phyloP scores from a whole-genome alignment of 1,140 invertebrate genomes.

The Dendrolimus punctatus region DNA sequence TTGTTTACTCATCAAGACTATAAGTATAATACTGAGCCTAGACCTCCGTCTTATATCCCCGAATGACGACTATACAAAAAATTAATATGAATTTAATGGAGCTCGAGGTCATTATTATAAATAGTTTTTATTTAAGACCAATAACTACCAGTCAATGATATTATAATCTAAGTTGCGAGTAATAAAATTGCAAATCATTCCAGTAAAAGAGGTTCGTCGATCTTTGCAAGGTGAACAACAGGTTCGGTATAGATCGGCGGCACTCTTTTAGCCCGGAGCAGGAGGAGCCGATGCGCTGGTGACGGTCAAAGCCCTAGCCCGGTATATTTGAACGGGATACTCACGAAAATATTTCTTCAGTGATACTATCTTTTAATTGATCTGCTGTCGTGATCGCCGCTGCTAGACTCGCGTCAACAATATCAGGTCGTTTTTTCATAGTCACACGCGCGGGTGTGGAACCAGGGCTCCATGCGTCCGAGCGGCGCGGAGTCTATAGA shows the following conservation, averaged over 20 bases:
- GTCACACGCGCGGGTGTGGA: conserved; percentile 40
- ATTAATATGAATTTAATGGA: too few species aligned
- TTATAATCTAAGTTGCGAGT: neutral
- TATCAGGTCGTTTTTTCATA: conserved; percentile 36
- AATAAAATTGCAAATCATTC: conserved; percentile 11
- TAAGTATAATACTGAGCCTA: too few species aligned
- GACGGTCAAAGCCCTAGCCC: conserved; percentile 28
- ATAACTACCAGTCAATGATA: too few species aligned
- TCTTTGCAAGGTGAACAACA: conserved; percentile 36
- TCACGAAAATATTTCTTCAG: conserved; percentile 44
- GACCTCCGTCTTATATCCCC: too few species aligned
- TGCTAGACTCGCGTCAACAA: conserved; percentile 19
- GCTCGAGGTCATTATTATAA: too few species aligned
- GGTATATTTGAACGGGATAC: conserved; percentile 21
- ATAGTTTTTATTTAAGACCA: neutral
- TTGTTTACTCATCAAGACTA: too few species aligned
- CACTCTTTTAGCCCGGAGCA: conserved; percentile 23
- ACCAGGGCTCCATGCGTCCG: conserved; percentile 40
- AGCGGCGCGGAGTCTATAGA: conserved; percentile 41
- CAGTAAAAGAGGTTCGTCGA: conserved; percentile 29
- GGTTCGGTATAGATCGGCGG: conserved; percentile 26
- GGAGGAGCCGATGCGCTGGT: conserved; percentile 17
- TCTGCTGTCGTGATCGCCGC: conserved; percentile 15
- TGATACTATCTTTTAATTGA: conserved; percentile 11
- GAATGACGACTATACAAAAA: too few species aligned